Evolutionary conservation across 1,140 invertebrate genomes (phyloP).

Genomic region (Aphaenogaster rudis): DNA sequence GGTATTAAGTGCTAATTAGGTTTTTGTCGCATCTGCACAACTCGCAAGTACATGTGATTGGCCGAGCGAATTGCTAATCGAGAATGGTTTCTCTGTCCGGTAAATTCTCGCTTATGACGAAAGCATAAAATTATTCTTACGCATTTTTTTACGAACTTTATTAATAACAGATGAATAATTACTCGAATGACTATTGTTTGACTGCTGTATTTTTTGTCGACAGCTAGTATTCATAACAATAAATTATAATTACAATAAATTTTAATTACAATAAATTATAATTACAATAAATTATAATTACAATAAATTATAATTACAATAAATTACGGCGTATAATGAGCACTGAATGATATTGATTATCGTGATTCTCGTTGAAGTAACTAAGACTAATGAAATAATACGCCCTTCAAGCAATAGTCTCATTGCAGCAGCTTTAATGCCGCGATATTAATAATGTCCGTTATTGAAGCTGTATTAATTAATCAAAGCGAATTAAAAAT

Average conservation of each 20-base stretch:
- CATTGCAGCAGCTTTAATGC: neutral
- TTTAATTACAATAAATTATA: neutral
- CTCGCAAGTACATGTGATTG: neutral
- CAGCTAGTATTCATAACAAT: neutral
- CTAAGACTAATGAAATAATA: neutral
- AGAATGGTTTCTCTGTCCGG: neutral
- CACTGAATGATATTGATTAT: neutral
- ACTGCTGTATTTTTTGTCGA: neutral
- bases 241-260: neutral
- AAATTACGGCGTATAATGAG: neutral
- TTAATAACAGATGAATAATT: neutral
- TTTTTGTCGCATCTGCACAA: neutral
- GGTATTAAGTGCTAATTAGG: conserved; percentile 4
- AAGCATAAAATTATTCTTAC: neutral
- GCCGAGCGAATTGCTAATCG: neutral
- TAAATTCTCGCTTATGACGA: neutral
- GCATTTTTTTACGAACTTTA: neutral
- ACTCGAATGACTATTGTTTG: neutral
- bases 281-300: neutral
- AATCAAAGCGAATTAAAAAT: conserved; percentile 6
- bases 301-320: neutral
- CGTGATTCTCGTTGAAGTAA: neutral
- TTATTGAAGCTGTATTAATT: neutral
- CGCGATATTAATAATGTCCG: neutral
- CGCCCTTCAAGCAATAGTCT: neutral